Percentiles rank a stretch among this genome's conserved stretches.
These are phyloP conservation scores for Parnassius smintheus DNA, from an alignment of 2,888 invertebrate genomes.

Conservation along the genomic window DNA sequence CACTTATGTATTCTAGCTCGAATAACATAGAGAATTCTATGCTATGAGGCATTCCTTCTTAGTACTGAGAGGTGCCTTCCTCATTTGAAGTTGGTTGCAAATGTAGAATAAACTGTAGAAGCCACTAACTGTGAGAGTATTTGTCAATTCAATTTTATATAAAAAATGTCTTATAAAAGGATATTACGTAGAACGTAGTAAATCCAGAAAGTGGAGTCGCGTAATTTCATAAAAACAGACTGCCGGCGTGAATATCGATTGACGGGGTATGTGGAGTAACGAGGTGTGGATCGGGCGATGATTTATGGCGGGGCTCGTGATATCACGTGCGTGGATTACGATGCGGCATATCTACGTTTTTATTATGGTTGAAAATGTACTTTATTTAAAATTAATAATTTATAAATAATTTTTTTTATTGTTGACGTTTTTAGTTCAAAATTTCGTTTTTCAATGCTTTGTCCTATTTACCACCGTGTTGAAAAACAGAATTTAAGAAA, in stretches of 20 bases:
- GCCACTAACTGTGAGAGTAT: background rate
- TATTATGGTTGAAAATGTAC: too few species aligned
- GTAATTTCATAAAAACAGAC: slow-evolving; percentile 28
- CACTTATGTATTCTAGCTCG: background rate
- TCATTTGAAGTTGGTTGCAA: background rate
- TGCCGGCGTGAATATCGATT: slow-evolving; percentile 25
- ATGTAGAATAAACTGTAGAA: background rate
- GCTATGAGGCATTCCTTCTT: too few species aligned
- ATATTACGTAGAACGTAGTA: slow-evolving; percentile 14
- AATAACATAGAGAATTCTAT: too few species aligned
- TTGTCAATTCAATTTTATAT: background rate
- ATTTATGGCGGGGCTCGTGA: slow-evolving; percentile 20
- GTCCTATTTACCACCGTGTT: too few species aligned
- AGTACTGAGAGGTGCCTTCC: background rate
- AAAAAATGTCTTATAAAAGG: slow-evolving; percentile 7
- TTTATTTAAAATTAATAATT: too few species aligned
- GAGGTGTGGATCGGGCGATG: slow-evolving; percentile 25
- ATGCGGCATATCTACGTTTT: slow-evolving; percentile 4
- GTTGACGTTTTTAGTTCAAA: too few species aligned
- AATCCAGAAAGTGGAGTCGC: slow-evolving; percentile 9
- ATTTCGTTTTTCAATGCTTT: too few species aligned
- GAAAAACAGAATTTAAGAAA: too few species aligned
- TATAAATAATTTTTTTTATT: too few species aligned
- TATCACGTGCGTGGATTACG: slow-evolving; percentile 24
- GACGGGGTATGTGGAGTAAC: slow-evolving; percentile 20